A percentile compares a stretch with the other conserved stretches of the same genome.
Evolutionary conservation across 2,888 invertebrate genomes (phyloP).

Genomic region (Spatulosminthurus flaviceps): DNA sequence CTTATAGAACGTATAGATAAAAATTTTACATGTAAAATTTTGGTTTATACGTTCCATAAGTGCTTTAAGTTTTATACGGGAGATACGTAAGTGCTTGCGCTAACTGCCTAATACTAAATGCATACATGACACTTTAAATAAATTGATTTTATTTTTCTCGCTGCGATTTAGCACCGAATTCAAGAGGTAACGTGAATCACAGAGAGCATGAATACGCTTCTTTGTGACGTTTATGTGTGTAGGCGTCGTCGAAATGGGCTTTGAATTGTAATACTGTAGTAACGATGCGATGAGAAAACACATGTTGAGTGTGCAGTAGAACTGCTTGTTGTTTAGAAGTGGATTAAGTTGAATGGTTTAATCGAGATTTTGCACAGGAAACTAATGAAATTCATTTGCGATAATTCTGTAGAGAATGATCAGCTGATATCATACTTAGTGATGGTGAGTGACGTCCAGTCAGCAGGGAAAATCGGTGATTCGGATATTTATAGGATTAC

Average conservation of each 20-base stretch:
- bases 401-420: slow-evolving; percentile 72
- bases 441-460: slow-evolving; percentile 93
- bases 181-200: slow-evolving; percentile 55
- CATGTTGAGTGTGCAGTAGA: too few species aligned
- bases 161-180: slow-evolving; percentile 57
- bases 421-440: slow-evolving; percentile 89
- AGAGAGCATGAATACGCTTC: not conserved
- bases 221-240: not conserved
- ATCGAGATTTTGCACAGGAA: too few species aligned
- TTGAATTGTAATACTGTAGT: too few species aligned
- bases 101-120: not conserved
- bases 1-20: not conserved
- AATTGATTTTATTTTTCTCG: slow-evolving; percentile 28
- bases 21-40: not conserved
- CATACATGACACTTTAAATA: not conserved
- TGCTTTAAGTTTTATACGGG: too few species aligned
- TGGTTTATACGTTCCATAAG: too few species aligned
- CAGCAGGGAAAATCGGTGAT: slow-evolving; percentile 94
- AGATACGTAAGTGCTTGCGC: too few species aligned
- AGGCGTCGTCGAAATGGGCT: not conserved
- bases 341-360: too few species aligned
- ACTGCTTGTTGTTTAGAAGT: too few species aligned
- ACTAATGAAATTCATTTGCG: not conserved
- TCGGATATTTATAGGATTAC: slow-evolving; percentile 95
- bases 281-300: too few species aligned